These are phyloP conservation scores for Clarias magur DNA, from an alignment of 2,113 vertebrate species.

Conservation along the genomic window DNA sequence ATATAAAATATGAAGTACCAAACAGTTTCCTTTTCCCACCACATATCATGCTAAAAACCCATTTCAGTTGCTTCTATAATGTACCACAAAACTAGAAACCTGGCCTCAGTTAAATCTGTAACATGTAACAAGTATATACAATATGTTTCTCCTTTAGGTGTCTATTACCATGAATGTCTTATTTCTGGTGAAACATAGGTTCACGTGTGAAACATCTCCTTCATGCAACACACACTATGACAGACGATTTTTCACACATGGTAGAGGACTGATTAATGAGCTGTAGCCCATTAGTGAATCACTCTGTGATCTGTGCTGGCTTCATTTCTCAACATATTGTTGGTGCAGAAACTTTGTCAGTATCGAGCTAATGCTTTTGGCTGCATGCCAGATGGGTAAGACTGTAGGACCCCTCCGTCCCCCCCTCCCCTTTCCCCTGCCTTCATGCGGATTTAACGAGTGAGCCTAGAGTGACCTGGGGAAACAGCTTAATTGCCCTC, in stretches of 20 bases:
- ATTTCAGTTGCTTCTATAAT: background rate
- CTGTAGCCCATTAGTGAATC: slow-evolving; percentile 42
- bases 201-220: background rate
- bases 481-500: slow-evolving; percentile 62
- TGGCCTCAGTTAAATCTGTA: background rate
- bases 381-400: slow-evolving; percentile 34
- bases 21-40: background rate
- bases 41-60: background rate
- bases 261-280: slow-evolving; percentile 47
- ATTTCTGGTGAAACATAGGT: background rate
- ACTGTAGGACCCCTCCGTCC: background rate
- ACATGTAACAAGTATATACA: slow-evolving; percentile 13
- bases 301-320: slow-evolving; percentile 38
- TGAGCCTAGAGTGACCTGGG: slow-evolving; percentile 58
- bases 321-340: slow-evolving; percentile 24
- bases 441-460: slow-evolving; percentile 58
- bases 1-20: background rate
- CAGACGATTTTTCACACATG: slow-evolving; percentile 13
- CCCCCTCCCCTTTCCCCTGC: background rate
- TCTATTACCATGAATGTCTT: background rate
- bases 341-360: slow-evolving; percentile 26
- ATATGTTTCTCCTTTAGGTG: background rate
- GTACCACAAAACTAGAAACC: background rate
- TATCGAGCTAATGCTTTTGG: slow-evolving; percentile 45
- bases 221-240: slow-evolving; percentile 5